Base-by-base conservation (phyloP, 2,113 vertebrate species). In the Notarius lentiginosus region DNA sequence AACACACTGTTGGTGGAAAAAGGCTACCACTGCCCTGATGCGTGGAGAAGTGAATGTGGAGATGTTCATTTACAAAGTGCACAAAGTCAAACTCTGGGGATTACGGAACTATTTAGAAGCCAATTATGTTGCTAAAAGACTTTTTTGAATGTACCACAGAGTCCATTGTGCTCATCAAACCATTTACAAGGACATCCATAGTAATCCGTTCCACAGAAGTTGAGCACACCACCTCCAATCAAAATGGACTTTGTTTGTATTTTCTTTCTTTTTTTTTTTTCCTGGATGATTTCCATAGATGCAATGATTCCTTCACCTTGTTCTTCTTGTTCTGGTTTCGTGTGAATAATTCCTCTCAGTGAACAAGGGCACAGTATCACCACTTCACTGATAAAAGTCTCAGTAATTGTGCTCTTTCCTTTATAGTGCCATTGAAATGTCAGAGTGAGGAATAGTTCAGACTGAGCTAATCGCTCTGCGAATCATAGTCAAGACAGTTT, bases 381-480 rank as follows among this genome's bases (percentile, higher is more conserved):
- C 75, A 60, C 68, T 73, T 22, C 24, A 41, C 51, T 83, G 84
- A 47, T 66, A 79, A 84, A 86, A 34, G 61, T 70, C 66, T 56
- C 79, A n/a, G 80, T 24, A 73, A 41, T 73, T 84, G 83, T 87
- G 85, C 24, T 72, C 30, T 80, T 34, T 51, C 18, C 61, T 60
- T 81, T 60, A 79, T 24, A 6, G 22, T 87, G 17, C 41, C 55
- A 55, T 68, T 79, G 55, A 53, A 63, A 75, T 86, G 88, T 84
- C 84, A 83, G 63, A 79, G 73, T 83, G 84, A 89, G 60, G 58
- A 86, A 89, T 79, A 84, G 84, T 30, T 73, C 51, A 75, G 68
- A 73, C 66, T 10, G 27, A 18, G 79, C 56, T 47, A 61, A 81
- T 61, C 10, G 30, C 56, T 81, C 47, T 72, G 66, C 20, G 65